phyloP scores from a whole-genome alignment of 2,113 vertebrate species.

The Mohoua ochrocephala region DNA sequence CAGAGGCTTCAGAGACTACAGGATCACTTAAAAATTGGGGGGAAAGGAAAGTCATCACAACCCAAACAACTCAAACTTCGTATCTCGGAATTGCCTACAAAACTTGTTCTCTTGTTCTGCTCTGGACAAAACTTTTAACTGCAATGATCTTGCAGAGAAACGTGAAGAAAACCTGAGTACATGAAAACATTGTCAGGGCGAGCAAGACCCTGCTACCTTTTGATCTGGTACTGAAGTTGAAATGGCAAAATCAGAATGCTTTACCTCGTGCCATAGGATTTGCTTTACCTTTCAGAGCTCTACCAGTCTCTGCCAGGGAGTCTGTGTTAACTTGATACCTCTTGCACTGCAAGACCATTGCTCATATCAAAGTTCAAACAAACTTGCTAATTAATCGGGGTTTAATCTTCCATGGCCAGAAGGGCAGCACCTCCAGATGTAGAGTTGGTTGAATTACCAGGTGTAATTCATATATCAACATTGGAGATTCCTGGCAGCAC shows the following conservation, averaged over 20 bases:
- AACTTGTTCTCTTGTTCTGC: slow-evolving; percentile 22
- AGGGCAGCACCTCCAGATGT: not conserved
- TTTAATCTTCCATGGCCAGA: not conserved
- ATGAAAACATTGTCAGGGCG: not conserved
- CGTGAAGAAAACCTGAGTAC: slow-evolving; percentile 38
- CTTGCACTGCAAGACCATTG: slow-evolving; percentile 38
- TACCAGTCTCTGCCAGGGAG: not conserved
- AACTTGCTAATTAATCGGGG: not conserved
- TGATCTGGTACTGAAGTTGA: not conserved
- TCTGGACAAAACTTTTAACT: slow-evolving; percentile 3
- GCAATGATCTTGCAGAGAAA: not conserved
- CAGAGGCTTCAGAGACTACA: not conserved
- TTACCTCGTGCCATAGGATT: not conserved
- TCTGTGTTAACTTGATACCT: not conserved
- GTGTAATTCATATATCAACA: not conserved
- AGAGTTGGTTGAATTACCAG: not conserved
- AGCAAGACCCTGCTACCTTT: slow-evolving; percentile 3
- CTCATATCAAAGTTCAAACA: not conserved
- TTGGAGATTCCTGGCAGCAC: not conserved
- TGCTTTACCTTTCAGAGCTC: not conserved
- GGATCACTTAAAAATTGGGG: not conserved
- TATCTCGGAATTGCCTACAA: not conserved
- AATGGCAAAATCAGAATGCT: not conserved
- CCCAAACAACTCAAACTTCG: not conserved
- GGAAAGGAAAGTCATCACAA: not conserved